Evolutionary conservation across 2,113 vertebrate genomes (phyloP).

Genomic region (Sisor rabdophorus): DNA sequence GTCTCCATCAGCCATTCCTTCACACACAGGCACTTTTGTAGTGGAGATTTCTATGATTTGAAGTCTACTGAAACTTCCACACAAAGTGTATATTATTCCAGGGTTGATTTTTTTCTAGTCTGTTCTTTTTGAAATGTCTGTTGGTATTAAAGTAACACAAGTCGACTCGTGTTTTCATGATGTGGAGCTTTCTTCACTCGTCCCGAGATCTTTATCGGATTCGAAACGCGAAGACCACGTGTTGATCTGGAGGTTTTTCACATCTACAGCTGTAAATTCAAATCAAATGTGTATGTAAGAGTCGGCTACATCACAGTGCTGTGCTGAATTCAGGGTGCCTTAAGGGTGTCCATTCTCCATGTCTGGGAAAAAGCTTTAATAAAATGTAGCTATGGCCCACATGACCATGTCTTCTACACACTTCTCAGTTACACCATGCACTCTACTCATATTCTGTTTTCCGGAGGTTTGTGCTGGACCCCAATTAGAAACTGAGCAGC

Average conservation of each 20-base stretch:
- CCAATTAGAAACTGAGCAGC: no score
- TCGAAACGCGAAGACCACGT: neutral
- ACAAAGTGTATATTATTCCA: constrained; percentile 17
- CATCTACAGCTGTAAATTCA: neutral
- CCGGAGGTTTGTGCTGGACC: no score
- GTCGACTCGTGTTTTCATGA: constrained; percentile 3
- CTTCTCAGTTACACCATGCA: no score
- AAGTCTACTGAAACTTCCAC: constrained; percentile 14
- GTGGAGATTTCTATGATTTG: neutral
- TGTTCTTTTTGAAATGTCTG: constrained; percentile 7
- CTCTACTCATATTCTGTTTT: no score
- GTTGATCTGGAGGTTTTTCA: neutral
- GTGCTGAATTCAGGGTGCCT: neutral
- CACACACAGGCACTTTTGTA: neutral
- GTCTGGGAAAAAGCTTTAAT: neutral
- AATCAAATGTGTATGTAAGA: neutral
- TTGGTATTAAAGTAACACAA: constrained; percentile 8
- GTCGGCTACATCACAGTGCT: no score
- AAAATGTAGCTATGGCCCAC: no score
- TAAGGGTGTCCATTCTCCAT: neutral
- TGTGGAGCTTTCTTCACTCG: constrained; percentile 1
- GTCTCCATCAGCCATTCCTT: constrained; percentile 19
- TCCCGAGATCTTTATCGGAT: neutral
- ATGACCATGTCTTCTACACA: no score
- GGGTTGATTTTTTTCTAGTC: neutral